These are phyloP conservation scores for Drosophila incognita DNA, from an alignment of 2,888 invertebrate species.

Conservation along the genomic window DNA sequence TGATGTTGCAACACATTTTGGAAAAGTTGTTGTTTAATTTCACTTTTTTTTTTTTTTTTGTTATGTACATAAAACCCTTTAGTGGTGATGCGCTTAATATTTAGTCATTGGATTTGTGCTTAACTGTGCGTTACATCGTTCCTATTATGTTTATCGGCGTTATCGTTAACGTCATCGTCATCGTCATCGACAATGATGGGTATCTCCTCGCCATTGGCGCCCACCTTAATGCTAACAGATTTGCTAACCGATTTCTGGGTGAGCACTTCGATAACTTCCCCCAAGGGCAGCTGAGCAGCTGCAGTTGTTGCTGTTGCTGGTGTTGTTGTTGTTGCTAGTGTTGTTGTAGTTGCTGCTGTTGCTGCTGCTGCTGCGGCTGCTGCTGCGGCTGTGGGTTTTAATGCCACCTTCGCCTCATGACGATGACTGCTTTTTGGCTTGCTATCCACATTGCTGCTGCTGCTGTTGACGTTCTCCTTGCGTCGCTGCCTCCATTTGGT, in stretches of 20 bases:
- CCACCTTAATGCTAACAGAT: slow-evolving; percentile 86
- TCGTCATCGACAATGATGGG: slow-evolving; percentile 81
- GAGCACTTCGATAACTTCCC: slow-evolving; percentile 74
- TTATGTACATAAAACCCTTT: neutral
- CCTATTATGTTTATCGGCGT: slow-evolving; percentile 10
- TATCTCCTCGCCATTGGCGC: slow-evolving; percentile 83
- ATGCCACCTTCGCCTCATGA: slow-evolving; percentile 57
- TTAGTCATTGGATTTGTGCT: slow-evolving; percentile 10
- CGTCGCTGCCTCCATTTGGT: slow-evolving; percentile 83
- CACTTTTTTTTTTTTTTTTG: neutral
- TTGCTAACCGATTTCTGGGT: slow-evolving; percentile 86
- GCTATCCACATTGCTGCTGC: slow-evolving; percentile 48
- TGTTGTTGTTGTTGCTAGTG: slow-evolving; percentile 4
- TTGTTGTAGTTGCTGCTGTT: neutral
- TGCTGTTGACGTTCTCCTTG: slow-evolving; percentile 52
- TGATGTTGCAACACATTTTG: too few relatives aligned
- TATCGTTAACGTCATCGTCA: slow-evolving; percentile 5
- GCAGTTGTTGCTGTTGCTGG: neutral
- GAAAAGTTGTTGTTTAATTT: too few relatives aligned
- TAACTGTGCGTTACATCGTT: slow-evolving; percentile 67
- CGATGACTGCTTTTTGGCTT: slow-evolving; percentile 61
- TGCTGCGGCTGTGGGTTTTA: slow-evolving; percentile 7
- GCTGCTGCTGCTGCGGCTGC: slow-evolving; percentile 1
- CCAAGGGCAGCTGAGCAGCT: neutral
- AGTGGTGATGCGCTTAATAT: slow-evolving; percentile 6